phyloP scores from a whole-genome alignment of 2,888 invertebrate genomes.

The Papilio gigon region DNA sequence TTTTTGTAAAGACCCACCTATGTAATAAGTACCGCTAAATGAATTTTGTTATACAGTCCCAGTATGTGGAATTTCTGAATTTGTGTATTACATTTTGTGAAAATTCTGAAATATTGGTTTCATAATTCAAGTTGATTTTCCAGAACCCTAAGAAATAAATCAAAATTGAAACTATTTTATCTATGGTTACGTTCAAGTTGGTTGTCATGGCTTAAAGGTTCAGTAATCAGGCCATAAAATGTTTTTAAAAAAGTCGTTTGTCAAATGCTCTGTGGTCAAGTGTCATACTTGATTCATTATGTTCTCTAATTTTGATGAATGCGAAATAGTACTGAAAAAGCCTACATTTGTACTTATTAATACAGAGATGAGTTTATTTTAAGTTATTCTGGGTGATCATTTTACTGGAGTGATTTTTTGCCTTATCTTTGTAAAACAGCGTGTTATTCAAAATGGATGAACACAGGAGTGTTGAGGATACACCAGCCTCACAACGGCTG shows the following conservation, averaged over 20 bases:
- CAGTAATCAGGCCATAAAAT: too few relatives aligned
- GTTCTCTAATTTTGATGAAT: neutral
- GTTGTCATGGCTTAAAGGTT: too few relatives aligned
- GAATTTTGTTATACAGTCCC: too few relatives aligned
- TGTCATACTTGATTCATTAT: neutral
- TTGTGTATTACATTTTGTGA: too few relatives aligned
- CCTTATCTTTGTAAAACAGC: slow-evolving; percentile 1
- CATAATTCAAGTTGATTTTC: too few relatives aligned
- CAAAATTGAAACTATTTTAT: too few relatives aligned
- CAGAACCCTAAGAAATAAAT: too few relatives aligned
- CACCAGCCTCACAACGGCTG: slow-evolving; percentile 89
- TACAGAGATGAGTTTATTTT: neutral
- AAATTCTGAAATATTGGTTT: too few relatives aligned
- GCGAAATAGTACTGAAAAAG: neutral
- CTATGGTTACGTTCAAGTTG: too few relatives aligned
- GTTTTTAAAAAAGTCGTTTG: too few relatives aligned
- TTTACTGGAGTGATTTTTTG: neutral
- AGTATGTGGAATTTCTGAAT: too few relatives aligned
- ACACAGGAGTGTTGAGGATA: slow-evolving; percentile 78
- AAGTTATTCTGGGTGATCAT: neutral
- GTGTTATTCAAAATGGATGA: slow-evolving; percentile 73
- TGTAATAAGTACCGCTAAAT: too few relatives aligned
- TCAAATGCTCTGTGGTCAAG: neutral
- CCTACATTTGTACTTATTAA: neutral
- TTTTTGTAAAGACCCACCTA: neutral